A percentile compares a stretch with the other conserved stretches of the same genome.
These are phyloP conservation scores for Cynopterus sphinx DNA, from an alignment of 2,797 vertebrate genomes.

Conservation along the genomic window DNA sequence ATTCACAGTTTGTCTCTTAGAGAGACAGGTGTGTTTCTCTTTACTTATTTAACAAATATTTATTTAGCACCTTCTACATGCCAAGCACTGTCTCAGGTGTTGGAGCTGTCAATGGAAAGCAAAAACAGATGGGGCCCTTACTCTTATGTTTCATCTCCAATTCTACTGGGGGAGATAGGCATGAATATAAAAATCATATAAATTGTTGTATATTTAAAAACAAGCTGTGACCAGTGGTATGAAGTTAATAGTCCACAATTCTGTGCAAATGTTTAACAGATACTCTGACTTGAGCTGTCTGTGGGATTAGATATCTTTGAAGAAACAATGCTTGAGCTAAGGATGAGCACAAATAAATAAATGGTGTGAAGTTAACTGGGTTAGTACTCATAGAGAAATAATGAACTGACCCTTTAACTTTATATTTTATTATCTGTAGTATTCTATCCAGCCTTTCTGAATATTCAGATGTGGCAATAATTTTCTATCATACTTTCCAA, in stretches of 20 bases:
- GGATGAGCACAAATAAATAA: neutral
- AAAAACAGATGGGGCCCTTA: neutral
- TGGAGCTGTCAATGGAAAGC: neutral
- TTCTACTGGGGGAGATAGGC: neutral
- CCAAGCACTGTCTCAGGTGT: neutral
- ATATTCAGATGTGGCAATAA: neutral
- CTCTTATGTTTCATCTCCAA: conserved; percentile 12
- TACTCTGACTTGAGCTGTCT: neutral
- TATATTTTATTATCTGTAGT: neutral
- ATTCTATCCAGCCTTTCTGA: neutral
- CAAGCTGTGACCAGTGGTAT: neutral
- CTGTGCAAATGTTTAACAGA: neutral
- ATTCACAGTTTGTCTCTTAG: neutral
- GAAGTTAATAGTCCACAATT: neutral
- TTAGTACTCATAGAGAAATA: neutral
- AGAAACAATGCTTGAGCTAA: neutral
- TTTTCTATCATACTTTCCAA: neutral
- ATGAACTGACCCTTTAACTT: neutral
- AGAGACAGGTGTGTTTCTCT: conserved; percentile 60
- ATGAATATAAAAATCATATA: conserved; percentile 19
- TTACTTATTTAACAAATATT: conserved; percentile 54
- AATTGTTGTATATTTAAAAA: neutral
- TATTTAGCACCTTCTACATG: conserved; percentile 44
- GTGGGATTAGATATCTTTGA: neutral
- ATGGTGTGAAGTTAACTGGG: neutral